Evolutionary conservation across 2,888 invertebrate species (phyloP), one percentile per base, ranked within the genome.

Genomic region (Cryptus armator): DNA sequence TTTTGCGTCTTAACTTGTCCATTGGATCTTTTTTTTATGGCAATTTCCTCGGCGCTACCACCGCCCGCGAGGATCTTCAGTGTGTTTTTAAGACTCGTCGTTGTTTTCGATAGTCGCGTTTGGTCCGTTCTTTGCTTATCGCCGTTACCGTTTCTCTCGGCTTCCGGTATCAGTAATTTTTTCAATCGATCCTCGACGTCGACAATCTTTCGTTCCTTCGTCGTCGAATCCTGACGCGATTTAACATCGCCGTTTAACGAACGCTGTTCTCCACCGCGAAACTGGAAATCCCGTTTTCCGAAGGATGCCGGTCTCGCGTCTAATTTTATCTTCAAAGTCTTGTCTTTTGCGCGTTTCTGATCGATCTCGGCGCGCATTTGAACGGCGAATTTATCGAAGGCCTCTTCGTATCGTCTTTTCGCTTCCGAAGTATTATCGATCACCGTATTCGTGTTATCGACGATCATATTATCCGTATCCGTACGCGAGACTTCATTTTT

Each of bases 1-100:
- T 56, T 56, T 68, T 84, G 85, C 6, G 56, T 44, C 24, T 87
- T 87, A 1, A 64, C 44, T 67, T 88, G 87, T 4, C 86, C 87
- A 64, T 89, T 88, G 3, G 83, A 37, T 51, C 86, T 88, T n/a
- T 83, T 85, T 53, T 88, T 87, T 51, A 62, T 77, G 10, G 43
- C 81, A 10, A 62, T 51, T 1, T 83, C 81, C 0, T 87, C 88
- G 46, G 80, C 81, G 29, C 56, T 62, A 70, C 19, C 76, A 70
- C 68, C 84, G 64, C 79, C 80, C 6, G 64, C 24, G n/a, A 62
- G 29, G 51, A 70, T 70, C 19, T 77, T 80, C 16, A 75, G 19
- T 5, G 59, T 70, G 29, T 78, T 79, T 29, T 51, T 83, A n/a
- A 66, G 9, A 9, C 14, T 66, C 16, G 48, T 66, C 4, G 19